phyloP scores from a whole-genome alignment of 2,113 vertebrate species.

The Trogon melanurus region DNA sequence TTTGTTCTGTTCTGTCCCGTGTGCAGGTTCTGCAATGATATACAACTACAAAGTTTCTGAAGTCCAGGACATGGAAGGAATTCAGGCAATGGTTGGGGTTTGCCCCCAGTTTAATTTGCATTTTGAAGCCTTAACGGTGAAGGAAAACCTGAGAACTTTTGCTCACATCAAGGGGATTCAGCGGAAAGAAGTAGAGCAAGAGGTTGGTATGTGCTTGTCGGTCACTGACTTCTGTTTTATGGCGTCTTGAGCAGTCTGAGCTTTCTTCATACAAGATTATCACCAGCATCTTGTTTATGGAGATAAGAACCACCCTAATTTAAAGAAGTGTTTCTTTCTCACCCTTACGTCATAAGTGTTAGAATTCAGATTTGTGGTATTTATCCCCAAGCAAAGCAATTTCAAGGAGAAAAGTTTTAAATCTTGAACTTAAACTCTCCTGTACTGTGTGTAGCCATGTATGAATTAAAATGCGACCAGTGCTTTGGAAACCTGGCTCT shows the following conservation, averaged over 20 bases:
- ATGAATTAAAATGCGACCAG: accelerated
- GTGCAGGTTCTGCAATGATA: conserved; percentile 81
- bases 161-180: conserved; percentile 90
- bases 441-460: neutral
- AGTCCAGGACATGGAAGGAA: conserved; percentile 71
- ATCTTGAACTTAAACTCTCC: neutral
- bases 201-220: conserved; percentile 43
- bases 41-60: conserved; percentile 80
- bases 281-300: neutral
- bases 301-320: neutral
- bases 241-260: neutral
- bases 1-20: neutral
- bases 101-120: conserved; percentile 92
- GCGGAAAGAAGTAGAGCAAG: conserved; percentile 70
- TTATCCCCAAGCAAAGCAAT: neutral
- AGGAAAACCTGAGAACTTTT: conserved; percentile 90
- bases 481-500: neutral
- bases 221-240: neutral
- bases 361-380: neutral
- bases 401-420: neutral
- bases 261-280: neutral
- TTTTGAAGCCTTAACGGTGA: conserved; percentile 89
- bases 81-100: conserved; percentile 83
- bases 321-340: neutral
- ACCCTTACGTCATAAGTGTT: neutral